phyloP scores from a whole-genome alignment of 1,140 invertebrate genomes.

The Potamilus streckersoni region DNA sequence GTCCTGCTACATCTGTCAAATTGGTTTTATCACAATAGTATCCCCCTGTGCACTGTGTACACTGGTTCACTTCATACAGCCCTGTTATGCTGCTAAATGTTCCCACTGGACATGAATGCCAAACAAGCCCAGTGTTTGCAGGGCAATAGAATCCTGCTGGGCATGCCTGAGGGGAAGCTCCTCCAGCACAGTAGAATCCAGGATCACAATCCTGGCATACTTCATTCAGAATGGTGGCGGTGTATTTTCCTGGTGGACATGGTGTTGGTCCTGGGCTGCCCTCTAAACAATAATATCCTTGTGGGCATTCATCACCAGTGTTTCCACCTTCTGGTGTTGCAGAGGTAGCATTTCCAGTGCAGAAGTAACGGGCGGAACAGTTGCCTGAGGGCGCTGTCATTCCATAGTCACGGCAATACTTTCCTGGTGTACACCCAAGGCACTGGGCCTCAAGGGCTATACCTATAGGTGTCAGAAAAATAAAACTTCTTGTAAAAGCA shows the following conservation, averaged over 20 bases:
- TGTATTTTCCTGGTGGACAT: conserved; percentile 58
- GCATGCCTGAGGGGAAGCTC: conserved; percentile 48
- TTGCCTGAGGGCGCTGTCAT: conserved; percentile 49
- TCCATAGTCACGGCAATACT: conserved; percentile 53
- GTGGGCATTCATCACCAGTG: conserved; percentile 53
- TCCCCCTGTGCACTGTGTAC: conserved; percentile 58
- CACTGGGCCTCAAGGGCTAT: conserved; percentile 38
- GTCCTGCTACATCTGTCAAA: conserved; percentile 45
- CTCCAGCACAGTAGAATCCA: conserved; percentile 56
- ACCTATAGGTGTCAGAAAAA: conserved; percentile 25
- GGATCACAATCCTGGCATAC: conserved; percentile 51
- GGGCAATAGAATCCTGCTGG: conserved; percentile 62
- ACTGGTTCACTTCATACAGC: conserved; percentile 54
- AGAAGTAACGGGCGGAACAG: conserved; percentile 61
- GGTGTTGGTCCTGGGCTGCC: conserved; percentile 44
- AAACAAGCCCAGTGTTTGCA: conserved; percentile 54
- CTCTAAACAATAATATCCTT: conserved; percentile 52
- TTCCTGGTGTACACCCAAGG: conserved; percentile 47
- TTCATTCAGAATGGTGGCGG: conserved; percentile 38
- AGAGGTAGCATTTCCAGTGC: conserved; percentile 44
- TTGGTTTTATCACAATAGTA: conserved; percentile 56
- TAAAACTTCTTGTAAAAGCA: too few species aligned
- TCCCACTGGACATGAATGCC: conserved; percentile 57
- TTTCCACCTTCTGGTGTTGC: conserved; percentile 51
- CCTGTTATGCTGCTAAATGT: conserved; percentile 54